A percentile compares a stretch with the other conserved stretches of the same genome.
Conservation (phyloP, 2,797 vertebrate species). For the Dryobates pubescens region DNA sequence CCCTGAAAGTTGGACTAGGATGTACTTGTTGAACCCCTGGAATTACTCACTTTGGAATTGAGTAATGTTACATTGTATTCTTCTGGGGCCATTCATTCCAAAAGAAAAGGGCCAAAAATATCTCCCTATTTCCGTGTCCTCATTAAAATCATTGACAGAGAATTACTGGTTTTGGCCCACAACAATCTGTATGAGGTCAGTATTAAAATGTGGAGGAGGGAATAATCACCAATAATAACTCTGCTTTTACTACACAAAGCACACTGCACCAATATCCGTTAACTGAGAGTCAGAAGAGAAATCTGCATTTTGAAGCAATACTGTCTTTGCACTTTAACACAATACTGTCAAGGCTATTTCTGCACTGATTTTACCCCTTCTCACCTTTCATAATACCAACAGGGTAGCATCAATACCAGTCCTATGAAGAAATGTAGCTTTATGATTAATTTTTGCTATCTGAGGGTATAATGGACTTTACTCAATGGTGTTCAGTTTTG, state of each 20-base stretch:
- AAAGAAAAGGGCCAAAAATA: slow-evolving; percentile 21
- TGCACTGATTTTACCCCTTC: not conserved
- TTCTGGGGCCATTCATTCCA: not conserved
- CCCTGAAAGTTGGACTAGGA: not conserved
- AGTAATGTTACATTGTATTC: slow-evolving; percentile 15
- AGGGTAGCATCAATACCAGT: not conserved
- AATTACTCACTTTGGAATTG: slow-evolving; percentile 43
- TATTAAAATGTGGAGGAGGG: slow-evolving; percentile 16
- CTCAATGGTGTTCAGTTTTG: not conserved
- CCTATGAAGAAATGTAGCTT: not conserved
- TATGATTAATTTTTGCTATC: not conserved
- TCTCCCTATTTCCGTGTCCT: slow-evolving; percentile 19
- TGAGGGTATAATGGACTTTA: not conserved
- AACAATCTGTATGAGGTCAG: slow-evolving; percentile 16
- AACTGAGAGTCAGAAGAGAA: not conserved
- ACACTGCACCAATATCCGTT: not conserved
- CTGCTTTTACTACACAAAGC: not conserved
- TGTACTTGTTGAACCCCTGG: not conserved
- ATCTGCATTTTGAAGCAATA: not conserved
- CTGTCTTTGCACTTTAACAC: not conserved
- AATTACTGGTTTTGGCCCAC: slow-evolving; percentile 7
- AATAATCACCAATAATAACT: not conserved
- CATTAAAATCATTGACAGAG: slow-evolving; percentile 23
- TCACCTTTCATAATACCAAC: not conserved
- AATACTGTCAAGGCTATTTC: not conserved